These are phyloP conservation scores for Cryptotermes secundus DNA, from an alignment of 1,140 invertebrate species.

Conservation along the genomic window DNA sequence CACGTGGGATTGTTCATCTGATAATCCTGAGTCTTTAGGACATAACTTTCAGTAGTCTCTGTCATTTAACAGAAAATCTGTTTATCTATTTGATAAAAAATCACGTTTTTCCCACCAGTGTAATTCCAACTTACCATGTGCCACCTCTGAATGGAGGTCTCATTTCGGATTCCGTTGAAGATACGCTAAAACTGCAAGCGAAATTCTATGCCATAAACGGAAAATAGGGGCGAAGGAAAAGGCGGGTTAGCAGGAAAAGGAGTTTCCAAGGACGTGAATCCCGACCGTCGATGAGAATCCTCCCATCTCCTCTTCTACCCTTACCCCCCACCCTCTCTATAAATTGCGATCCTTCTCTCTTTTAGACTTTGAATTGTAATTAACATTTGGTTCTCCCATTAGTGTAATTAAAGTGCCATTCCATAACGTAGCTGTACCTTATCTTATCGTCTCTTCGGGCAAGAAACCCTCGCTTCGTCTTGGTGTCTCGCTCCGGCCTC, in stretches of 20 bases:
- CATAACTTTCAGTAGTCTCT: no score
- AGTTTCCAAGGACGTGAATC: neutral
- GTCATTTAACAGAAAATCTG: no score
- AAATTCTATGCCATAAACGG: neutral
- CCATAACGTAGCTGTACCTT: slow-evolving; percentile 47
- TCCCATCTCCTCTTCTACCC: slow-evolving; percentile 23
- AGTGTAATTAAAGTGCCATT: slow-evolving; percentile 70
- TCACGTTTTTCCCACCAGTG: no score
- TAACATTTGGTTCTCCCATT: slow-evolving; percentile 71
- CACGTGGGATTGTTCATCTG: no score
- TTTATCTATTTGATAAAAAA: no score
- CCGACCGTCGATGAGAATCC: slow-evolving; percentile 18
- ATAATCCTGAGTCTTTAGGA: no score
- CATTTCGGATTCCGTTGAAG: neutral
- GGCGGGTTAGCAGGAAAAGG: neutral
- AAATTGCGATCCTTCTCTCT: slow-evolving; percentile 52
- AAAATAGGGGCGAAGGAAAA: neutral
- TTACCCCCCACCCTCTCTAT: slow-evolving; percentile 42
- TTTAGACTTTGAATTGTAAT: slow-evolving; percentile 69
- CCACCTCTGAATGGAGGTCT: neutral
- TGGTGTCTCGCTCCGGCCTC: neutral
- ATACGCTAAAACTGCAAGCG: neutral
- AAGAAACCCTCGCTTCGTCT: neutral
- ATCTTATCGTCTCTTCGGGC: slow-evolving; percentile 24
- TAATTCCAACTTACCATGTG: neutral